Percentiles rank a stretch among this genome's conserved stretches.
These are phyloP conservation scores for Paratilapia polleni DNA, from an alignment of 2,113 vertebrate genomes.

Conservation along the genomic window DNA sequence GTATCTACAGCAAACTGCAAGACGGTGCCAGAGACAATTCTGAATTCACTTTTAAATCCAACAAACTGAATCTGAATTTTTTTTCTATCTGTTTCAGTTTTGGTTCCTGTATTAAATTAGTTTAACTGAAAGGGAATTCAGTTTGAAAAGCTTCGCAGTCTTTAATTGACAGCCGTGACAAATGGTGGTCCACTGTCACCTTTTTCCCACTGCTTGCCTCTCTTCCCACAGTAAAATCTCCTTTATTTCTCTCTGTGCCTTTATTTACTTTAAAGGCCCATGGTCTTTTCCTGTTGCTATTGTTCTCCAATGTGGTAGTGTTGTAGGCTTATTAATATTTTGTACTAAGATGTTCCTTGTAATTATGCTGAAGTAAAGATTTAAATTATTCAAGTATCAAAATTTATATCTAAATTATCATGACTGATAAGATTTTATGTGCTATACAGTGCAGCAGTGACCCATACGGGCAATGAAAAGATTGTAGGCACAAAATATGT, in stretches of 20 bases:
- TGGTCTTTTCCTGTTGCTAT: background rate
- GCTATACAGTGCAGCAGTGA: background rate
- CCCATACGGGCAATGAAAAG: constrained; percentile 12
- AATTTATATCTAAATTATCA: background rate
- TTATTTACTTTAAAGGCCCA: background rate
- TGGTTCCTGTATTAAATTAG: background rate
- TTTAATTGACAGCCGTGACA: constrained; percentile 51
- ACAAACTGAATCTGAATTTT: constrained; percentile 8
- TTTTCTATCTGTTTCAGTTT: background rate
- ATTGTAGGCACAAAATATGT: constrained; percentile 15
- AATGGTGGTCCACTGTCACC: constrained; percentile 25
- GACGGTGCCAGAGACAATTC: background rate
- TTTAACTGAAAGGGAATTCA: constrained; percentile 40
- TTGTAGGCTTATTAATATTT: background rate
- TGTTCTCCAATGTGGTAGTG: background rate
- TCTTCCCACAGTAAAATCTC: background rate
- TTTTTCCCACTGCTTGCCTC: constrained; percentile 14
- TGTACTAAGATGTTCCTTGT: constrained; percentile 30
- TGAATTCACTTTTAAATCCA: constrained; percentile 7
- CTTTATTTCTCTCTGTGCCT: background rate
- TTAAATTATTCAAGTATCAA: background rate
- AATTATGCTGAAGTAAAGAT: constrained; percentile 14
- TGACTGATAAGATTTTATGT: constrained; percentile 20
- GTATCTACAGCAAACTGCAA: background rate
- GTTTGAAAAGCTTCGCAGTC: background rate